phyloP scores from a whole-genome alignment of 1,140 invertebrate species.

The Coenobita brevimanus region DNA sequence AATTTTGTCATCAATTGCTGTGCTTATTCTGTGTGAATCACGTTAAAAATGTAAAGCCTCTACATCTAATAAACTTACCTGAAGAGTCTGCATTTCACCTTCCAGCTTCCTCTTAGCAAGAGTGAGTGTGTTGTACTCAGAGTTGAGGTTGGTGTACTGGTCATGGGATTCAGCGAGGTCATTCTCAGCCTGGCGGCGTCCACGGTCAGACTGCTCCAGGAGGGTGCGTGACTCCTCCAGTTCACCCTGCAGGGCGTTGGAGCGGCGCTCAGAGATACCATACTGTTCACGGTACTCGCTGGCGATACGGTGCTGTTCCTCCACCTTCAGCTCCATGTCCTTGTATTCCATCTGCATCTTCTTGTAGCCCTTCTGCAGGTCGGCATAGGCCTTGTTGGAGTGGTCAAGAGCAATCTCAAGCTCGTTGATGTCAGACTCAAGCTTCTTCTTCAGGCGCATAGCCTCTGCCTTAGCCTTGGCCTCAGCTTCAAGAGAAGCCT shows the following conservation, averaged over 20 bases:
- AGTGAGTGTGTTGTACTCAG: constrained; percentile 71
- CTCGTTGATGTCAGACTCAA: constrained; percentile 79
- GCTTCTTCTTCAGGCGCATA: constrained; percentile 79
- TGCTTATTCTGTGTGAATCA: no score
- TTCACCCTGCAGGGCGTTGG: constrained; percentile 36
- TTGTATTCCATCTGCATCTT: constrained; percentile 78
- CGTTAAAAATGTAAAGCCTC: no score
- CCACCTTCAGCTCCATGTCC: constrained; percentile 78
- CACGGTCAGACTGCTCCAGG: constrained; percentile 27
- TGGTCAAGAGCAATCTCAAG: constrained; percentile 76
- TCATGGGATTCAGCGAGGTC: constrained; percentile 78
- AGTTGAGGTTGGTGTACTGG: constrained; percentile 75
- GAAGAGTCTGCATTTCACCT: constrained; percentile 29
- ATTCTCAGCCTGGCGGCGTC: constrained; percentile 74
- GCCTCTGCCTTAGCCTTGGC: constrained; percentile 78
- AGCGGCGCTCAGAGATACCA: constrained; percentile 31
- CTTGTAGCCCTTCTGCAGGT: constrained; percentile 79
- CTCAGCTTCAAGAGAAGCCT: constrained; percentile 78
- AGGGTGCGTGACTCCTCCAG: constrained; percentile 31
- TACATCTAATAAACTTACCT: constrained; percentile 16
- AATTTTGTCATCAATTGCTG: no score
- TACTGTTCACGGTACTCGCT: constrained; percentile 40
- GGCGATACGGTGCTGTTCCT: constrained; percentile 76
- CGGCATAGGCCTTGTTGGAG: constrained; percentile 77
- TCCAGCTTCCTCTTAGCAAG: constrained; percentile 37